Evolutionary conservation across 1,140 invertebrate species (phyloP), one percentile per base, ranked within the genome.

Genomic region (Proctacanthus coquilletti): DNA sequence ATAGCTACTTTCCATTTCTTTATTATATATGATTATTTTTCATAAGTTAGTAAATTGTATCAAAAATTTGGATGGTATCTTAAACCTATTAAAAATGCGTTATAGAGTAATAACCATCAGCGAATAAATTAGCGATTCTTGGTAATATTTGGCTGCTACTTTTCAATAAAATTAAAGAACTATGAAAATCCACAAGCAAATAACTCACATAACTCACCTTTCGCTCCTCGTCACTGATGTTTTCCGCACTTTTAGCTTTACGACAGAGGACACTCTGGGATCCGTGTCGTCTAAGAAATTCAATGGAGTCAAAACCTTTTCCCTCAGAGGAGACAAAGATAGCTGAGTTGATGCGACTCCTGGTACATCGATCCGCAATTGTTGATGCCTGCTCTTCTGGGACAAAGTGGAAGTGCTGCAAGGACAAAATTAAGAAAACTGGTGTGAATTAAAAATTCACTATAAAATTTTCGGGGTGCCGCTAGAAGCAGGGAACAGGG

Each of bases 251-350:
- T 63, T 76, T 75, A 47, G 80, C 78, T 59, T 81, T 81, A 9
- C 79, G 69, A 51, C 79, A 84, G 25, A 81, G 57, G 42, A 73
- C 71, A 14, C 79, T 82, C 42, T 80, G 77, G n/a, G 77, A 81
- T 3, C 79, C 79, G 49, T 81, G 75, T 32, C 79, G 65, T 27
- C 78, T 69, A 43, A 82, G 62, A 50, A 83, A 84, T 56, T 77
- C 76, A 56, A 77, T 73, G 48, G 80, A 68, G 57, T 81, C 68
- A 50, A 82, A 80, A 30, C 77, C 77, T 10, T 75, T 70, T 2
- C 79, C 77, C 53, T 80, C 78, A 43, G 72, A 72, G 31, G 74
- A 77, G 14, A 75, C 68, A 48, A 75, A 75, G 46, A 81, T 80
- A 43, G 79, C 80, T 40, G 78, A 82, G 53, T 82, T 82, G 47